phyloP scores from a whole-genome alignment of 2,888 invertebrate species.

The Pristionchus arcanus region DNA sequence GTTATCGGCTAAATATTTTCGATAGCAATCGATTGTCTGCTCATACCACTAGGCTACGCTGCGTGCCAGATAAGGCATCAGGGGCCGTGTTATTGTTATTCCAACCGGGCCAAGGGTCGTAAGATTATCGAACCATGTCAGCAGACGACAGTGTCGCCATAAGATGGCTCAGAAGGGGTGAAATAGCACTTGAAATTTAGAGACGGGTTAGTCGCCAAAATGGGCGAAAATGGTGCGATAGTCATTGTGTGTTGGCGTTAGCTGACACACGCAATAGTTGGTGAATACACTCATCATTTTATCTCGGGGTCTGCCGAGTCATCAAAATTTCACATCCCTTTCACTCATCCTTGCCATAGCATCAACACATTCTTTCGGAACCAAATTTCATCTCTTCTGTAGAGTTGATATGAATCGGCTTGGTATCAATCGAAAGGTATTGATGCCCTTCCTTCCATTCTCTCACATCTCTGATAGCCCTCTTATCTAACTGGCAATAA shows the following conservation, averaged over 20 bases:
- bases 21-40: neutral
- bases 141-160: neutral
- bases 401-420: conserved; percentile 1
- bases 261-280: neutral
- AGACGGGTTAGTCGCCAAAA: neutral
- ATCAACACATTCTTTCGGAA: conserved; percentile 11
- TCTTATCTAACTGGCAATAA: conserved; percentile 31
- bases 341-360: neutral
- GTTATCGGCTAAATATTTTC: neutral
- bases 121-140: neutral
- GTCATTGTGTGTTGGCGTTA: neutral
- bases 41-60: neutral
- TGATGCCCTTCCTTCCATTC: conserved; percentile 5
- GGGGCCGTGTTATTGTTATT: neutral
- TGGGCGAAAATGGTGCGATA: neutral
- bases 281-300: conserved; percentile 1
- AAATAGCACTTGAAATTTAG: neutral
- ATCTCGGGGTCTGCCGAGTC: neutral
- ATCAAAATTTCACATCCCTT: neutral
- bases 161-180: neutral
- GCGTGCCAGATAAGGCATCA: neutral
- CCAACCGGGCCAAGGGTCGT: neutral
- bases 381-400: too few relatives aligned
- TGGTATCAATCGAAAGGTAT: neutral
- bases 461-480: neutral